Evolutionary conservation across 2,888 invertebrate species (phyloP), one percentile per base, ranked within the genome.

Genomic region (Muschampia plurimacula): DNA sequence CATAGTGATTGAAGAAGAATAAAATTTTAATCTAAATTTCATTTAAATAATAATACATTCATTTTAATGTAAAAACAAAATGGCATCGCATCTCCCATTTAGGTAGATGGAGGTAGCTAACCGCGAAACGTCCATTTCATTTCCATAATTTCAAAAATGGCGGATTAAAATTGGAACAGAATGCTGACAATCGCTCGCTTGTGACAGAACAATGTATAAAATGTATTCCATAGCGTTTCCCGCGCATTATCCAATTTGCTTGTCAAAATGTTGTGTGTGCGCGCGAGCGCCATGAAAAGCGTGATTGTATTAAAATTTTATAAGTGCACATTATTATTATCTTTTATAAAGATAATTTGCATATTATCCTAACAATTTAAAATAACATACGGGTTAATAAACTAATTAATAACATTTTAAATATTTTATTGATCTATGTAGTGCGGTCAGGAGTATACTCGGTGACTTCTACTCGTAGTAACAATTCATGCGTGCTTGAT

Each of bases 101-200:
- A 60, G 72, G 62, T 62, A 15, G 52, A 79, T 84, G 84, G 82
- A 82, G 84, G 86, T 89, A 91, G 84, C 90, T 91, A 92, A 92
- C 93, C 92, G 91, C 91, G 89, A 91, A 92, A 91, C 91, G 87
- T 91, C 89, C 89, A 89, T 92, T 92, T 89, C 85, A 89, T 92
- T 91, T 92, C 88, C 89, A 91, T 92, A 92, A 92, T 92, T 89
- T 89, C 91, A 89, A 90, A 92, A 90, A 92, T 90, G 86, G 85
- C 87, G 87, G 88, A 91, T 91, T 90, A 89, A 88, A 91, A 90
- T 89, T 89, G 86, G 85, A 91, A 91, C 89, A 89, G 85, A 83
- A 80, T 85, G 84, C 86, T 90, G 92, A 92, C 92, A 92, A 91
- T 88, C 85, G 82, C 80, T 79, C 82, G 81, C 81, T 83, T 81